A percentile compares a stretch with the other conserved stretches of the same genome.
These are phyloP conservation scores for Dallia pectoralis DNA, from an alignment of 2,797 vertebrate genomes.

Conservation along the genomic window DNA sequence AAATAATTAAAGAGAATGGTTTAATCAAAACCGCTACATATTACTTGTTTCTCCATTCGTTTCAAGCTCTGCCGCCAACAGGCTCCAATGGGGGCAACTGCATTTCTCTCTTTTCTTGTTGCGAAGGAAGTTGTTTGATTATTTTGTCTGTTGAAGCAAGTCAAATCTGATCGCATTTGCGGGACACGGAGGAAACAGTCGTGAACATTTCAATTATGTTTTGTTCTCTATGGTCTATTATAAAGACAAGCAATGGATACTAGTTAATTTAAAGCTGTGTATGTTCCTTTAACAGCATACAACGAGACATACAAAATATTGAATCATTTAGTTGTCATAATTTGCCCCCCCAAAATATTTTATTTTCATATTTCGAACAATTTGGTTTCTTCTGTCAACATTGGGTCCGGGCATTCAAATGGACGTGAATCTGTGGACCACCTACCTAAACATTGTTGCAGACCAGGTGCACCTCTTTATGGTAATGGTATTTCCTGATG, in stretches of 20 bases:
- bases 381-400: neutral
- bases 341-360: neutral
- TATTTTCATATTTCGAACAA: neutral
- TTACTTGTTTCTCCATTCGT: neutral
- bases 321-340: neutral
- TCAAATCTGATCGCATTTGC: neutral
- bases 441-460: too few relatives aligned
- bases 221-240: neutral
- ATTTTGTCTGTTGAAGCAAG: neutral
- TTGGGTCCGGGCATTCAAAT: too few relatives aligned
- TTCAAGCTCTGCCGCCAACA: neutral
- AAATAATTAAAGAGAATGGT: constrained; percentile 9
- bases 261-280: neutral
- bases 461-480: too few relatives aligned
- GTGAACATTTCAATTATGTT: neutral
- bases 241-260: neutral
- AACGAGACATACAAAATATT: neutral
- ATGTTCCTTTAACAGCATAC: neutral
- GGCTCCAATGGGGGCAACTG: neutral
- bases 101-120: neutral
- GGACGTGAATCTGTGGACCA: too few relatives aligned
- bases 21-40: constrained; percentile 1
- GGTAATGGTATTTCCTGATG: too few relatives aligned
- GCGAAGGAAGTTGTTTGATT: neutral
- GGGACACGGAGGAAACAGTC: neutral